phyloP scores from a whole-genome alignment of 2,888 invertebrate genomes.

The Pharmacophagus antenor region DNA sequence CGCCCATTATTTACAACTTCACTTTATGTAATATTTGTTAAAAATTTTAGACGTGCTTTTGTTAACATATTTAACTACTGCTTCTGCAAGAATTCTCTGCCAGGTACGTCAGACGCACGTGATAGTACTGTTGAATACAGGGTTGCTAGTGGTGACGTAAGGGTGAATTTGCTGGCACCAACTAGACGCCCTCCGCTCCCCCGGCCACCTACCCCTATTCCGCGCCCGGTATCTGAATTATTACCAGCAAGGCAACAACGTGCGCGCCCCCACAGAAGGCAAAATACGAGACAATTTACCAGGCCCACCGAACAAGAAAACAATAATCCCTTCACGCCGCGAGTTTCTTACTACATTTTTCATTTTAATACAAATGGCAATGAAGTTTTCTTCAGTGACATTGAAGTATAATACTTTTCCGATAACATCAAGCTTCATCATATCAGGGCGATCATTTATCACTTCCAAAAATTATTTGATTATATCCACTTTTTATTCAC shows the following conservation, averaged over 20 bases:
- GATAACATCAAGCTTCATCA: too few species aligned
- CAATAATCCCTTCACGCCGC: too few species aligned
- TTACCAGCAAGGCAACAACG: slow-evolving; percentile 15
- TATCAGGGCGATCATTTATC: too few species aligned
- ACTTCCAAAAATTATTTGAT: too few species aligned
- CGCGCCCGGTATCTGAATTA: neutral
- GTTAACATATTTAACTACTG: slow-evolving; percentile 88
- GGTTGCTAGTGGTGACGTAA: slow-evolving; percentile 81
- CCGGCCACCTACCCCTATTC: slow-evolving; percentile 50
- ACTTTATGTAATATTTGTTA: slow-evolving; percentile 82
- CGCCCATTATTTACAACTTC: slow-evolving; percentile 85
- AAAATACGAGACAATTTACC: neutral
- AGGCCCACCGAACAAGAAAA: neutral
- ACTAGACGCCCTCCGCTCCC: slow-evolving; percentile 56
- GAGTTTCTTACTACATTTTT: too few species aligned
- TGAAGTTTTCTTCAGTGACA: too few species aligned
- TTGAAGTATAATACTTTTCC: too few species aligned
- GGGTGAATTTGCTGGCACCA: slow-evolving; percentile 86
- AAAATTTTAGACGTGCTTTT: slow-evolving; percentile 86
- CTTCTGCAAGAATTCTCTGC: slow-evolving; percentile 85
- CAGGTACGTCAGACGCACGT: slow-evolving; percentile 84
- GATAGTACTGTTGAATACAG: slow-evolving; percentile 61
- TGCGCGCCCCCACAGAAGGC: slow-evolving; percentile 41
- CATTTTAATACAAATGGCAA: too few species aligned
- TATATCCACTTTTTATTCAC: too few species aligned